Percentiles rank a stretch among this genome's conserved stretches.
Conservation (phyloP, 2,797 vertebrate genomes). For the Enteromius anoplus region DNA sequence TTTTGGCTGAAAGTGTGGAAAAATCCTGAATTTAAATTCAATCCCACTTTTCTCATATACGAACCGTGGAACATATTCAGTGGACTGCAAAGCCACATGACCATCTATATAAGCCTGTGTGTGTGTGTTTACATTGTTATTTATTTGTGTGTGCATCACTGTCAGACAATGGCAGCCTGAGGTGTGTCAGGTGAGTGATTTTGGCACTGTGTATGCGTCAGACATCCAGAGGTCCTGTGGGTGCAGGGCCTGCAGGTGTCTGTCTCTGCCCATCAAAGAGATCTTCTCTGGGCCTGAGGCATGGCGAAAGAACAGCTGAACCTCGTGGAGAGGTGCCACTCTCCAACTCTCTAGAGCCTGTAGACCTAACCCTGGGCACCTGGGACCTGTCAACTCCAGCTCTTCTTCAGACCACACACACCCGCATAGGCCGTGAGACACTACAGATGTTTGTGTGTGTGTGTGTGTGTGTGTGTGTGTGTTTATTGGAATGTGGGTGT, state of each 20-base stretch:
- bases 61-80: background rate
- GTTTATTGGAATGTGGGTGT: conserved; percentile 36
- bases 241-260: conserved; percentile 53
- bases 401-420: conserved; percentile 28
- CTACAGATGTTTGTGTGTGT: conserved; percentile 39
- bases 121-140: conserved; percentile 17
- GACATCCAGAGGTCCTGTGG: conserved; percentile 50
- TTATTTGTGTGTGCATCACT: conserved; percentile 23
- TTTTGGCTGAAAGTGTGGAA: background rate
- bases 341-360: conserved; percentile 40
- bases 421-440: conserved; percentile 8
- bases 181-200: conserved; percentile 49
- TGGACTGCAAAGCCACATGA: background rate
- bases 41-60: background rate
- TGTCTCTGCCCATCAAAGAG: conserved; percentile 58
- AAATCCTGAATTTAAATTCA: background rate
- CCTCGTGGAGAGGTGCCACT: conserved; percentile 33
- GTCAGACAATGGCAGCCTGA: conserved; percentile 21
- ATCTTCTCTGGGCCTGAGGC: conserved; percentile 51
- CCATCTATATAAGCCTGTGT: conserved; percentile 6
- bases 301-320: conserved; percentile 54
- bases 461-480: conserved; percentile 18
- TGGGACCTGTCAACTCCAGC: conserved; percentile 57
- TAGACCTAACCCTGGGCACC: conserved; percentile 54
- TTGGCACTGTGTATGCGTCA: conserved; percentile 47